Base-by-base conservation (phyloP, 1,140 invertebrate genomes). In the Sycophila sp. region DNA sequence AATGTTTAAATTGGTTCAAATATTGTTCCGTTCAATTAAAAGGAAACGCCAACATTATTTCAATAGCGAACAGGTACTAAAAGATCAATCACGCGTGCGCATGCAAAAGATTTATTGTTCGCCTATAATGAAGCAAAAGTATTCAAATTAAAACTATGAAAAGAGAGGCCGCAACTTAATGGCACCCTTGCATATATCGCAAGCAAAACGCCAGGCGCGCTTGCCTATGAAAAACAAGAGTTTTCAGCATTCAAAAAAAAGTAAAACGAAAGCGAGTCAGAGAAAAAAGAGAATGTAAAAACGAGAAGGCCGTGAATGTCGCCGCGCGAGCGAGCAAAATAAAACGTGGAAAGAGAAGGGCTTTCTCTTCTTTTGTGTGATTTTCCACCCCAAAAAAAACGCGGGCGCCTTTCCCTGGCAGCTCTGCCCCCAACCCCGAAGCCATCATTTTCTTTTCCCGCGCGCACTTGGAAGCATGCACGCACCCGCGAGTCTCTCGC, bases 261-360 rank as follows among this genome's bases (percentile, higher is more conserved):
- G n/a, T n/a, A n/a, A 42, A 66, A 47, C 60, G 73, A 71, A 76
- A 51, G 47, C 24, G 6, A 51, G 17, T 11, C 11, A 15, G 55
- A 24, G 68, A 17, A 53, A 53, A 68, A 22, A 45, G 13, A 68
- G 56, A 73, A 65, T 72, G 51, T 36, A 8, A 42, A 15, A 17
- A 8, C n/a, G 56, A 64, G 30, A 62, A 24, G 6, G 26, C 47
- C 59, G 34, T 56, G 34, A 38, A 45, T 49, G 45, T 60, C 30
- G 22, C 13, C 24, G 56, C 1, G 17, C 17, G 19, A 36, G 32
- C 30, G 42, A 58, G 51, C 19, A 68, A 59, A 68, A 68, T 38
- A 40, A 68, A 49, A 24, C 30, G 53, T 13, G 17, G 17, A 15
- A 30, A 15, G 19, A 42, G 40, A 11, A 28, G 36, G 8, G 17